phyloP scores from a whole-genome alignment of 2,888 invertebrate species.

The Arrhopalites spinosus region DNA sequence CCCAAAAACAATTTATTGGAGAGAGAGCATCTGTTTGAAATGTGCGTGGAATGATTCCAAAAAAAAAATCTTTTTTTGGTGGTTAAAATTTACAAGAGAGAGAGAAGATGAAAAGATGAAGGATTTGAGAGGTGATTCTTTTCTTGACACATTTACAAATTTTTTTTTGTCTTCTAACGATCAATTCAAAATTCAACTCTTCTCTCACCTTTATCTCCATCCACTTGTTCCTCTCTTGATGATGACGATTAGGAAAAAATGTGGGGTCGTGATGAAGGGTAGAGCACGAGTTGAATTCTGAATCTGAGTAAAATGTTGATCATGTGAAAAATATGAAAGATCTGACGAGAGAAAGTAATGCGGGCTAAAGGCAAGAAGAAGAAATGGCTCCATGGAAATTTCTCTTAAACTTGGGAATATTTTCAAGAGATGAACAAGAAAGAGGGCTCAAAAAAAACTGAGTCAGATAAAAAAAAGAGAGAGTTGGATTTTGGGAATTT shows the following conservation, averaged over 20 bases:
- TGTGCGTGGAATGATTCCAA: background rate
- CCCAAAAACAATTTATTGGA: no score
- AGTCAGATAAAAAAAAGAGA: no score
- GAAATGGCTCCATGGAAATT: no score
- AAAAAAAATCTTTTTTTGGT: background rate
- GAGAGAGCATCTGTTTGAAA: background rate
- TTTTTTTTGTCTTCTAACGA: conserved; percentile 10
- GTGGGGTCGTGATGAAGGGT: background rate
- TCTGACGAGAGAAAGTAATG: no score
- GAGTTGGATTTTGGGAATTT: no score
- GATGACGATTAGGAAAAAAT: conserved; percentile 15
- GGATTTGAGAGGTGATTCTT: background rate
- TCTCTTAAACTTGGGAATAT: no score
- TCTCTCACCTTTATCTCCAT: conserved; percentile 25
- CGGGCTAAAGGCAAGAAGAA: no score
- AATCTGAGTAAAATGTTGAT: background rate
- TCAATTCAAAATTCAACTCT: conserved; percentile 27
- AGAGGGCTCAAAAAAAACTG: no score
- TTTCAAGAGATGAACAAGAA: no score
- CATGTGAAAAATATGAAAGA: no score
- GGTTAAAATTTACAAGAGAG: no score
- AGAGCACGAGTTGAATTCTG: background rate
- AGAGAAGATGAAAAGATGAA: background rate
- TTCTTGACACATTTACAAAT: conserved; percentile 28
- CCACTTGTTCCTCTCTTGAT: background rate